Percentiles rank a stretch among this genome's conserved stretches.
Evolutionary conservation across 1,140 invertebrate species (phyloP).

Genomic region (Zaprionus ornatus): DNA sequence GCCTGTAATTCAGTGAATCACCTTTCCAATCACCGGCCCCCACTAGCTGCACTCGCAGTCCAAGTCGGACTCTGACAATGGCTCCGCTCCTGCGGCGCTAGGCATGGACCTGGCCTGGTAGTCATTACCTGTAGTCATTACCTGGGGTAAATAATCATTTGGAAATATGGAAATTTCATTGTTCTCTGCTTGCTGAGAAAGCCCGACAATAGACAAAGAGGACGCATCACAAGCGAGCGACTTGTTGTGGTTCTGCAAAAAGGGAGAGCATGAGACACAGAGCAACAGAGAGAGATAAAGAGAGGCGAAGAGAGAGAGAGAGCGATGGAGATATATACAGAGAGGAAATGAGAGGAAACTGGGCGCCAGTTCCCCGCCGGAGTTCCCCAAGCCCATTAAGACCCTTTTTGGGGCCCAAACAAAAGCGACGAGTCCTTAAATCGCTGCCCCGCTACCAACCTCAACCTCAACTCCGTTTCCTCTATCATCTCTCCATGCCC

Average conservation of each 20-base stretch:
- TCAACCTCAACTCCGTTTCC: conserved; percentile 15
- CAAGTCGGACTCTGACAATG: background rate
- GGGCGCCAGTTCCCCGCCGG: conserved; percentile 13
- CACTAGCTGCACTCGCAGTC: background rate
- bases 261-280: no score
- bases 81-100: background rate
- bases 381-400: conserved; percentile 53
- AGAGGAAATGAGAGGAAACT: conserved; percentile 50
- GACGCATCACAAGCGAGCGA: conserved; percentile 28
- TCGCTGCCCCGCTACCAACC: conserved; percentile 13
- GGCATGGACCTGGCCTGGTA: conserved; percentile 5
- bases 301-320: no score
- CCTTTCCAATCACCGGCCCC: conserved; percentile 30
- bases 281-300: no score
- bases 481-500: background rate
- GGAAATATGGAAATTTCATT: conserved; percentile 66
- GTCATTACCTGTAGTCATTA: conserved; percentile 53
- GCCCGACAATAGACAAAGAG: conserved; percentile 47
- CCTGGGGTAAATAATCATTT: conserved; percentile 61
- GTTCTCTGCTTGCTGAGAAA: conserved; percentile 36
- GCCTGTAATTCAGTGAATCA: conserved; percentile 39
- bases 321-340: background rate
- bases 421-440: conserved; percentile 55
- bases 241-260: conserved; percentile 44
- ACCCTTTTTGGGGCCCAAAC: conserved; percentile 48